Percentiles rank a stretch among this genome's conserved stretches.
These are phyloP conservation scores for Toxotes chatareus DNA, from an alignment of 2,113 vertebrate genomes.

Conservation along the genomic window DNA sequence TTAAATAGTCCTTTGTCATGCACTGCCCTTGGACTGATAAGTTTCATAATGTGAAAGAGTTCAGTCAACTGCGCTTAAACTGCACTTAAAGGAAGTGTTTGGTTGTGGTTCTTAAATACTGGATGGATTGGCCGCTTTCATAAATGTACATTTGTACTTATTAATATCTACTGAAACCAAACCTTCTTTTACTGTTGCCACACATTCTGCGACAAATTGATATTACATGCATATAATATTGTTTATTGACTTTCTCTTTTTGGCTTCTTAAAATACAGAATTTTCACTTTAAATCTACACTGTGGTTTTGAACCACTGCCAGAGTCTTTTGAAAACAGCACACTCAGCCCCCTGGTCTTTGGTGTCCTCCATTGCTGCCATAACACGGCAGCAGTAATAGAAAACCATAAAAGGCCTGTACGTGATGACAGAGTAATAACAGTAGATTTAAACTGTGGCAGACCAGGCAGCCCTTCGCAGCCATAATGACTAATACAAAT, in stretches of 20 bases:
- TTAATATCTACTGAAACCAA: background rate
- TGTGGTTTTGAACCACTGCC: constrained; percentile 22
- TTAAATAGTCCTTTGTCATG: constrained; percentile 32
- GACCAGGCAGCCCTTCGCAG: constrained; percentile 51
- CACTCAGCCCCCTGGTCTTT: constrained; percentile 54
- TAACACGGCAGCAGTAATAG: constrained; percentile 68
- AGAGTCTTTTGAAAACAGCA: constrained; percentile 42
- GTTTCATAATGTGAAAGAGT: constrained; percentile 39
- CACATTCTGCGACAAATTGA: background rate
- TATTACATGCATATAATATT: background rate
- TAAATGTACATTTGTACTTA: background rate
- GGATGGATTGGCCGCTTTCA: background rate
- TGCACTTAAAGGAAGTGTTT: constrained; percentile 15
- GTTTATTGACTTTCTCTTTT: constrained; percentile 15
- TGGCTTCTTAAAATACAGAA: background rate
- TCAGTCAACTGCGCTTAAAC: constrained; percentile 33
- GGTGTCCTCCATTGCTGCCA: constrained; percentile 51
- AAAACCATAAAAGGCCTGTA: constrained; percentile 70
- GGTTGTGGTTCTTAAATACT: background rate
- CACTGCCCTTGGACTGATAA: constrained; percentile 28
- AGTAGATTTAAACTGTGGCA: constrained; percentile 76
- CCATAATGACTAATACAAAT: constrained; percentile 72
- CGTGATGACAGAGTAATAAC: constrained; percentile 77
- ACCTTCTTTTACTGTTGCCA: background rate
- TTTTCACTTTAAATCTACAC: constrained; percentile 23